phyloP scores from a whole-genome alignment of 2,888 invertebrate species.

The Chrysolina oricalcia region DNA sequence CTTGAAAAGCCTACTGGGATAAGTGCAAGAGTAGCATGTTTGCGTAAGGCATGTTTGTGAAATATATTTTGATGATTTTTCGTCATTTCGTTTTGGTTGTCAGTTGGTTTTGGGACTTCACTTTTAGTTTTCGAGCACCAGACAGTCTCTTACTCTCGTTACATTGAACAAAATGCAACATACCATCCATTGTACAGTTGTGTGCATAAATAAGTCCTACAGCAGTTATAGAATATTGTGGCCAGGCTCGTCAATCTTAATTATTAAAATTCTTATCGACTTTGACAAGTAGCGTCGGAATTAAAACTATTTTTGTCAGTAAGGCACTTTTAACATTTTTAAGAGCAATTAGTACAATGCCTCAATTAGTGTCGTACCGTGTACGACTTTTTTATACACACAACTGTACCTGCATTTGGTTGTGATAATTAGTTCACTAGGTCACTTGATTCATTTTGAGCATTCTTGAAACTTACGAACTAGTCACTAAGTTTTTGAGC shows the following conservation, averaged over 20 bases:
- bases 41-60: neutral
- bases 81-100: neutral
- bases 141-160: conserved; percentile 22
- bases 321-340: no score
- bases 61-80: neutral
- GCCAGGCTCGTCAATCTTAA: no score
- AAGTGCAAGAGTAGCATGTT: conserved; percentile 1
- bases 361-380: no score
- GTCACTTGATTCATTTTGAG: neutral
- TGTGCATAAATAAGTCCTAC: no score
- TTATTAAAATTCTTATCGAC: no score
- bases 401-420: neutral
- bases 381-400: no score
- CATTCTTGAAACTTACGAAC: neutral
- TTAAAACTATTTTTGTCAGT: no score
- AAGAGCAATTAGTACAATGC: no score
- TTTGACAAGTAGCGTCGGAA: no score
- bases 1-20: conserved; percentile 29
- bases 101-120: conserved; percentile 5
- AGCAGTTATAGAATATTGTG: no score
- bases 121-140: conserved; percentile 36
- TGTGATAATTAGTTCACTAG: neutral
- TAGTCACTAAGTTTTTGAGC: neutral
- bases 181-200: neutral
- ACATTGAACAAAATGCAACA: neutral